phyloP scores from a whole-genome alignment of 2,888 invertebrate genomes.

The Dryocosmus kuriphilus region DNA sequence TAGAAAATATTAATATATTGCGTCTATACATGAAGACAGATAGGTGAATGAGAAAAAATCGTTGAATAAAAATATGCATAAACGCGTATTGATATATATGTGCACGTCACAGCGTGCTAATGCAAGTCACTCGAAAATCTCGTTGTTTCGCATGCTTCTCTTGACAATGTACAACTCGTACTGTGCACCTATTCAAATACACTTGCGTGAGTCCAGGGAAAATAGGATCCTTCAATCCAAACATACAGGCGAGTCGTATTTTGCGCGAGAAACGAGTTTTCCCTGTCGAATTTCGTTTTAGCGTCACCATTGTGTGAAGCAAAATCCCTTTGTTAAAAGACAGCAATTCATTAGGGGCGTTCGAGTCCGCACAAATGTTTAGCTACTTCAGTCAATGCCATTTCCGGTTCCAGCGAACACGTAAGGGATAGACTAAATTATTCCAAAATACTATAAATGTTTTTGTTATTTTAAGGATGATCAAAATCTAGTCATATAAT shows the following conservation, averaged over 20 bases:
- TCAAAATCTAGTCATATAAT: not conserved
- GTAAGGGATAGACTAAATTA: slow-evolving; percentile 24
- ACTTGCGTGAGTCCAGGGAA: slow-evolving; percentile 36
- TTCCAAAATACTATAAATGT: not conserved
- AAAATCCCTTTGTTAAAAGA: not conserved
- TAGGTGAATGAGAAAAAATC: slow-evolving; percentile 25
- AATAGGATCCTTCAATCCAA: slow-evolving; percentile 19
- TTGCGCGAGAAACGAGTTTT: slow-evolving; percentile 15
- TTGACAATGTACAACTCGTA: slow-evolving; percentile 46
- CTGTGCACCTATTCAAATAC: slow-evolving; percentile 47
- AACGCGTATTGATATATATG: slow-evolving; percentile 57
- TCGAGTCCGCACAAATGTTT: not conserved
- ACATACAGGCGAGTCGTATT: slow-evolving; percentile 19
- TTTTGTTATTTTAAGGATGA: not conserved
- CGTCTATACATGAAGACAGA: slow-evolving; percentile 32
- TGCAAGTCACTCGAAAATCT: slow-evolving; percentile 59
- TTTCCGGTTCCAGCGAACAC: not conserved
- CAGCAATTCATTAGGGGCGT: slow-evolving; percentile 7
- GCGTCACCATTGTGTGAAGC: not conserved
- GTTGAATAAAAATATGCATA: slow-evolving; percentile 58
- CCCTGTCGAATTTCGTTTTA: not conserved
- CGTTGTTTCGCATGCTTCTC: slow-evolving; percentile 57
- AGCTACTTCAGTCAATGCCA: not conserved
- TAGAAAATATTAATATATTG: slow-evolving; percentile 26
- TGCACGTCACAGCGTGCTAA: slow-evolving; percentile 59